Percentiles rank a stretch among this genome's conserved stretches.
phyloP scores from a whole-genome alignment of 2,113 vertebrate species.

The Mustelus asterias region DNA sequence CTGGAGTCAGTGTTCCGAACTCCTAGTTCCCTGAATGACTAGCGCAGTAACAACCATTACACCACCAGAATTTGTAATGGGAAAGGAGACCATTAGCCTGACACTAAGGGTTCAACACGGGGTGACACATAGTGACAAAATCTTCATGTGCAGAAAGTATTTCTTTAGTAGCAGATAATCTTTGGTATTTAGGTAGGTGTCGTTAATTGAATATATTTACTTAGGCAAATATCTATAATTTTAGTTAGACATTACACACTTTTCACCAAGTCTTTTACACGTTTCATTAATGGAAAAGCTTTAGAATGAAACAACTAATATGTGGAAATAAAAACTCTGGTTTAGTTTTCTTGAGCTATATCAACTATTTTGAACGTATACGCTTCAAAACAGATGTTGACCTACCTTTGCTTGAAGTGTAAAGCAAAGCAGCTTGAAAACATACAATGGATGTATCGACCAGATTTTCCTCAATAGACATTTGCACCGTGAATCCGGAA shows the following conservation, averaged over 20 bases:
- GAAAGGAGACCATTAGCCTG: no score
- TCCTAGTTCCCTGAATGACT: no score
- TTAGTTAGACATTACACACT: not conserved
- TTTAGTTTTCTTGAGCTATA: not conserved
- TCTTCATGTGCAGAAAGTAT: no score
- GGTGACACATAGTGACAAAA: no score
- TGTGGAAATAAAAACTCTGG: not conserved
- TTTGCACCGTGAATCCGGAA: slow-evolving; percentile 93
- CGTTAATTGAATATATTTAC: not conserved
- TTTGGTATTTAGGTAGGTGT: no score
- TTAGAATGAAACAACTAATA: not conserved
- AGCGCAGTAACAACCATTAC: no score
- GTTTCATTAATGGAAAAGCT: not conserved
- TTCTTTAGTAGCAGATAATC: no score
- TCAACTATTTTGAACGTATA: not conserved
- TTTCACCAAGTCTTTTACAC: not conserved
- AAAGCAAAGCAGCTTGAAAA: slow-evolving; percentile 92
- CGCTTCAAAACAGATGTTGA: not conserved
- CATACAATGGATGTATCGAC: slow-evolving; percentile 85
- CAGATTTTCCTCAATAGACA: slow-evolving; percentile 89
- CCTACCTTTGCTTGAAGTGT: slow-evolving; percentile 95
- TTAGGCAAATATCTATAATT: not conserved
- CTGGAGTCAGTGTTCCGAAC: no score
- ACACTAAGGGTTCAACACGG: no score
- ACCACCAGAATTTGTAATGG: no score